phyloP scores from a whole-genome alignment of 2,113 vertebrate species.

The Dinomys branickii region DNA sequence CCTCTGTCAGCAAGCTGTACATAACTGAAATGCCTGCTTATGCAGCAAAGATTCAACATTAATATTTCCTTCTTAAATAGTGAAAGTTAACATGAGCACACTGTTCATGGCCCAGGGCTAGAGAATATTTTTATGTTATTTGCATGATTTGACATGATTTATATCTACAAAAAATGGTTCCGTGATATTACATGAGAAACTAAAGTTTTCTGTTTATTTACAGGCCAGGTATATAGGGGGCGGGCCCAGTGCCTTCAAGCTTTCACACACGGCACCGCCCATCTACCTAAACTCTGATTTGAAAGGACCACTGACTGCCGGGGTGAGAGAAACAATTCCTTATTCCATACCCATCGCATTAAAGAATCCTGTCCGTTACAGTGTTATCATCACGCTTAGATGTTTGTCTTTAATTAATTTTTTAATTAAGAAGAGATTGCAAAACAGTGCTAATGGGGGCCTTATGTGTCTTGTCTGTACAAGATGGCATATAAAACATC shows the following conservation, averaged over 20 bases:
- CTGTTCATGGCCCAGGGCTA: background rate
- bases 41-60: background rate
- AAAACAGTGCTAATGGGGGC: background rate
- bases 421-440: slow-evolving; percentile 56
- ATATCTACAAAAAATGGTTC: background rate
- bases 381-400: background rate
- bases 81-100: background rate
- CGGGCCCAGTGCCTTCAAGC: slow-evolving; percentile 90
- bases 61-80: slow-evolving; percentile 2
- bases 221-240: slow-evolving; percentile 90
- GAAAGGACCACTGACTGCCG: slow-evolving; percentile 91
- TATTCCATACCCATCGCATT: slow-evolving; percentile 84
- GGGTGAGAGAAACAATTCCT: slow-evolving; percentile 88
- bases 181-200: slow-evolving; percentile 71
- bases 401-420: background rate
- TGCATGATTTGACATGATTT: slow-evolving; percentile 12
- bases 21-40: background rate
- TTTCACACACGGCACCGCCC: slow-evolving; percentile 88
- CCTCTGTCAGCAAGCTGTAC: background rate
- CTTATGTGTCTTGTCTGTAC: background rate
- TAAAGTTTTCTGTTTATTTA: slow-evolving; percentile 85
- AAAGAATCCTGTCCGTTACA: background rate
- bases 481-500: background rate
- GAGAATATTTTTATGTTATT: slow-evolving; percentile 10
- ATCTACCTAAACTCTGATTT: slow-evolving; percentile 92